Percentiles rank a stretch among this genome's conserved stretches.
Evolutionary conservation across 2,797 vertebrate genomes (phyloP).

Genomic region (Centropyge bicolor): DNA sequence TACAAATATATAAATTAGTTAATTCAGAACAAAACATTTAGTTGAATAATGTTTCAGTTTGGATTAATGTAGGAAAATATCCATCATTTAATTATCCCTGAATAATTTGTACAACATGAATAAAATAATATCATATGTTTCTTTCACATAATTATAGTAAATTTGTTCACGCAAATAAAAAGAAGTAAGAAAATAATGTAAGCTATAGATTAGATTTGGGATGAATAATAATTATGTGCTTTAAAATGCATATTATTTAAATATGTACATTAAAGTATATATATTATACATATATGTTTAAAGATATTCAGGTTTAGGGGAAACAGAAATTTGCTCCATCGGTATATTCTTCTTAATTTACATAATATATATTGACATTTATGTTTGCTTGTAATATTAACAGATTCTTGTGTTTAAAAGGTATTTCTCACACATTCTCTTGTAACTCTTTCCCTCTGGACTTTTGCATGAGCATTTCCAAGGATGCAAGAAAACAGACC

Average conservation of each 20-base stretch:
- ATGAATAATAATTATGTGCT: constrained; percentile 1
- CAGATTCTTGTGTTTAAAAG: constrained; percentile 13
- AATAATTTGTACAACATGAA: not conserved
- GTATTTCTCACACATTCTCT: constrained; percentile 14
- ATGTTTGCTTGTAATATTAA: not conserved
- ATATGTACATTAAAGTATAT: not conserved
- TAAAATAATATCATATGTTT: constrained; percentile 3
- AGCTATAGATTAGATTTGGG: not conserved
- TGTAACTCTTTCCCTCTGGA: constrained; percentile 7
- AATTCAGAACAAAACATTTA: not conserved
- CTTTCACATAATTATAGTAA: not conserved
- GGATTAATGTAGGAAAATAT: not conserved
- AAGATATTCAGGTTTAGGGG: not conserved
- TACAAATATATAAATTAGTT: not conserved
- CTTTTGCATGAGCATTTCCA: constrained; percentile 28
- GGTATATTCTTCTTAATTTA: not conserved
- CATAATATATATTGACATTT: not conserved
- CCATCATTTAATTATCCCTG: not conserved
- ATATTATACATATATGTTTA: not conserved
- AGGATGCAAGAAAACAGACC: constrained; percentile 45
- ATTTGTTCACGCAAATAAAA: constrained; percentile 16
- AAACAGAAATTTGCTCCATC: not conserved
- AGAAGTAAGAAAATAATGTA: not conserved
- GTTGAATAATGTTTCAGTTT: not conserved
- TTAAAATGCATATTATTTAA: not conserved